phyloP scores from a whole-genome alignment of 2,888 invertebrate genomes.

The Athripsodes cinereus region DNA sequence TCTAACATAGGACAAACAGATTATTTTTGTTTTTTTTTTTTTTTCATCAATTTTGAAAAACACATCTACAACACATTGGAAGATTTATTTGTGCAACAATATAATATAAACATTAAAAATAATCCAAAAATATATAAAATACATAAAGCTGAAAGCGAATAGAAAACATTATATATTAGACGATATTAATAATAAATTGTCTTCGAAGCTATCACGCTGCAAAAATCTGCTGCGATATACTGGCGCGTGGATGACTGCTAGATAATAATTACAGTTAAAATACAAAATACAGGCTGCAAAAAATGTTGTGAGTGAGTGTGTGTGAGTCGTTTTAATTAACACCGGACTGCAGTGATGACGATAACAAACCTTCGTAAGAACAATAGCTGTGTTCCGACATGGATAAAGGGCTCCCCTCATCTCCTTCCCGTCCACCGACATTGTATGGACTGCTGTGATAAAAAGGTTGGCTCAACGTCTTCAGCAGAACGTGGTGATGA shows the following conservation, averaged over 20 bases:
- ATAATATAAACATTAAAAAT: no score
- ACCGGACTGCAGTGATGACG: not conserved
- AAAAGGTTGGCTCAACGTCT: not conserved
- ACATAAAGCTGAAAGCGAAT: no score
- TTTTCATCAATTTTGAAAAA: no score
- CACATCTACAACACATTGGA: no score
- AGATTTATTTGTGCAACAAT: no score
- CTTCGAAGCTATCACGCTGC: no score
- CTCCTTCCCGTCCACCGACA: not conserved
- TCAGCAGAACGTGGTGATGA: not conserved
- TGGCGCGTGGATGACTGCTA: not conserved
- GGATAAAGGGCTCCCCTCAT: not conserved
- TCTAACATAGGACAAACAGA: no score
- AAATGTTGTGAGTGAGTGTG: not conserved
- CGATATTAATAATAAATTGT: no score
- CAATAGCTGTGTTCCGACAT: not conserved
- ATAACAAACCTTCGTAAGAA: not conserved
- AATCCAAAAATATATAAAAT: no score
- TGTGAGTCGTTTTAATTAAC: not conserved
- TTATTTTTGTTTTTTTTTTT: no score
- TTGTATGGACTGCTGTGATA: not conserved
- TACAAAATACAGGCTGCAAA: conserved; percentile 1
- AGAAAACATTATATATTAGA: no score
- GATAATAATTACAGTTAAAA: no score
- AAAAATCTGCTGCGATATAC: not conserved